Evolutionary conservation across 2,888 invertebrate genomes (phyloP), one percentile per base, ranked within the genome.

Genomic region (Elmis aenea): DNA sequence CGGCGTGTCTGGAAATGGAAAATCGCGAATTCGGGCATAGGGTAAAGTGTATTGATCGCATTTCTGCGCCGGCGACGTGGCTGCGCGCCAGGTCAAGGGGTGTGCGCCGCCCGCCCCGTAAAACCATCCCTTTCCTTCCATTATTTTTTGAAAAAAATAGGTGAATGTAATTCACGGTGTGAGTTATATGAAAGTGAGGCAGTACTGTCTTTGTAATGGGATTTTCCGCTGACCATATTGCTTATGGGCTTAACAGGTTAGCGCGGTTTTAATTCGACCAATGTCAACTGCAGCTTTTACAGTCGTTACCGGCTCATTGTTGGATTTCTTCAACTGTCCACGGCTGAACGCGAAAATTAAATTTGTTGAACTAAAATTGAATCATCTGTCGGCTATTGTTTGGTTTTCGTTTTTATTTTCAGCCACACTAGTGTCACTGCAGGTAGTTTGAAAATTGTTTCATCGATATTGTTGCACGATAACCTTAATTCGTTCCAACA

Each of bases 11-110:
- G 28, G 14, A 42, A 40, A 38, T 22, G 46, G 47, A 46, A 46
- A 51, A 51, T 53, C 49, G 50, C 55, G 46, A 58, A 55, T 55
- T 58, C 54, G 54, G 56, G 52, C 50, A 55, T 45, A 47, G 55
- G 54, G 57, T 48, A 46, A 54, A 52, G 40, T 49, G 50, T 53
- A 53, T 51, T 52, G 54, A 52, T 55, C 54, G 51, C 36, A 42
- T 26, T 39, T 38, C 44, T 42, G 52, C 53, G 52, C 51, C 46
- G 51, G 46, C 47, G 50, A 45, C 43, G 46, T 48, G 46, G 48
- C 50, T 46, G 54, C 52, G 55, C 54, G 51, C 48, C 48, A 49
- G 57, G 57, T 57, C 57, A 57, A 32, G 45, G 45, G 40, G 46
- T 52, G 51, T 47, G 41, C 44, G 26, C 38, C 31, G 28, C 34